Conservation (phyloP, 2,888 invertebrate species). For the Boloria euphrosyne region DNA sequence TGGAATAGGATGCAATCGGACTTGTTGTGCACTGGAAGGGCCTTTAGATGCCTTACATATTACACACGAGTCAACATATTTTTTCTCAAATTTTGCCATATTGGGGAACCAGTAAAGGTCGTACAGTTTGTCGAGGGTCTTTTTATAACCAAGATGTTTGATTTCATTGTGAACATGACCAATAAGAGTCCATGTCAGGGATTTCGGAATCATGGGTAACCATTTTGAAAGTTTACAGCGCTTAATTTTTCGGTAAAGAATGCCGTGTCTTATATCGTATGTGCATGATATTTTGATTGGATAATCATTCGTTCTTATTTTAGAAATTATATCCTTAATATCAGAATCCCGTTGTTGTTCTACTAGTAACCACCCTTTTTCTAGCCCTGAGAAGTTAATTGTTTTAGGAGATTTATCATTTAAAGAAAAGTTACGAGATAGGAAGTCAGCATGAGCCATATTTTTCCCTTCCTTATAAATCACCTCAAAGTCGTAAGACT, state of each 20-base stretch:
- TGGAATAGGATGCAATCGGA: neutral
- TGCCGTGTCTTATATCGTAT: constrained; percentile 42
- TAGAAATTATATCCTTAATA: constrained; percentile 38
- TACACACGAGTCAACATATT: neutral
- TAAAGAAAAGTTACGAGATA: constrained; percentile 38
- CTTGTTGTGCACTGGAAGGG: neutral
- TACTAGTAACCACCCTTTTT: constrained; percentile 43
- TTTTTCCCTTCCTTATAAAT: constrained; percentile 36
- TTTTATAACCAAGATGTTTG: constrained; percentile 43
- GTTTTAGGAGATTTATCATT: neutral
- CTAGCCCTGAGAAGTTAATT: constrained; percentile 35
- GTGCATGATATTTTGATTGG: constrained; percentile 29
- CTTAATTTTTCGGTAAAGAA: constrained; percentile 43
- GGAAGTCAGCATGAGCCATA: constrained; percentile 44
- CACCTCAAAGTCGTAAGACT: constrained; percentile 40
- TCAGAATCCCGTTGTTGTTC: constrained; percentile 46
- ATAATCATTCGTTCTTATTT: constrained; percentile 23
- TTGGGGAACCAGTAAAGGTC: constrained; percentile 45
- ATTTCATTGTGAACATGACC: constrained; percentile 43
- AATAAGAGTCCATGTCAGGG: constrained; percentile 43
- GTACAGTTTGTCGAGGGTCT: constrained; percentile 44
- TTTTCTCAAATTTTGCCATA: constrained; percentile 40
- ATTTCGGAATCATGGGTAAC: constrained; percentile 40
- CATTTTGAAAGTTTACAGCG: constrained; percentile 7
- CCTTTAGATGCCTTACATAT: neutral